These are phyloP conservation scores for Antechinus flavipes DNA, from an alignment of 2,113 vertebrate species.

Conservation along the genomic window DNA sequence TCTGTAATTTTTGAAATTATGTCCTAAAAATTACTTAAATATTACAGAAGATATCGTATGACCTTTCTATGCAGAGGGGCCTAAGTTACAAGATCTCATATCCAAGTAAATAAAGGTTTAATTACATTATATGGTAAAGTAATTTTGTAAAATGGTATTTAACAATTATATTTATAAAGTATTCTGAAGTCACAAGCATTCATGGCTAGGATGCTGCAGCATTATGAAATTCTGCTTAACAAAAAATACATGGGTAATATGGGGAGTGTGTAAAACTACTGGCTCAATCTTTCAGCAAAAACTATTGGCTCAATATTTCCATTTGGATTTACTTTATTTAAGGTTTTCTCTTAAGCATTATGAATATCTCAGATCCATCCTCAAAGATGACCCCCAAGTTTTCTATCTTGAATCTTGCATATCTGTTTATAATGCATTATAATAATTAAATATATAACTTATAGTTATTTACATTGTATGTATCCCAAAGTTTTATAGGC, in stretches of 20 bases:
- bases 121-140: neutral
- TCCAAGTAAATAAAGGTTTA: neutral
- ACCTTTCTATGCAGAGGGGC: neutral
- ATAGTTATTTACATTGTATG: neutral
- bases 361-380: slow-evolving; percentile 5
- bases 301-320: slow-evolving; percentile 17
- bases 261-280: neutral
- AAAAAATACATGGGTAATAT: slow-evolving; percentile 22
- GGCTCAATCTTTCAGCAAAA: neutral
- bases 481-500: neutral
- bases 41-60: neutral
- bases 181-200: neutral
- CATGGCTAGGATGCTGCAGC: slow-evolving; percentile 30
- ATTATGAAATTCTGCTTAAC: slow-evolving; percentile 50
- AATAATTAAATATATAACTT: neutral
- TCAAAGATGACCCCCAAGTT: neutral
- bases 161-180: slow-evolving; percentile 45
- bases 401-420: neutral
- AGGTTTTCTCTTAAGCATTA: neutral
- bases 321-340: slow-evolving; percentile 10
- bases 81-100: neutral
- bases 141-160: neutral
- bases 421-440: neutral
- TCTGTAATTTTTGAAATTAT: neutral
- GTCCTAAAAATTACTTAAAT: neutral